Evolutionary conservation across 2,888 invertebrate species (phyloP).

Genomic region (Harpalus rufipes): DNA sequence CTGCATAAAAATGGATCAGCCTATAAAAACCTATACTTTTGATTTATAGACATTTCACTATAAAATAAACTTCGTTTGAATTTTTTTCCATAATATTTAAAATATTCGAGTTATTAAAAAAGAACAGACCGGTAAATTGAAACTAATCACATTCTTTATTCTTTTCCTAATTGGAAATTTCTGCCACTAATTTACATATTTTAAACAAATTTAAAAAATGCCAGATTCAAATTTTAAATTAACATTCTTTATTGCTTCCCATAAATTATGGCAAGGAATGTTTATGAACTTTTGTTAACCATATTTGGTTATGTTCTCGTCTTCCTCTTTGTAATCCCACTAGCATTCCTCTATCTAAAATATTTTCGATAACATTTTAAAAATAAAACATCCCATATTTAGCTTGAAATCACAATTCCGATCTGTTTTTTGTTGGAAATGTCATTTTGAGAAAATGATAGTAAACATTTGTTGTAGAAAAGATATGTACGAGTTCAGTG

Average conservation of each 20-base stretch:
- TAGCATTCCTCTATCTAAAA: neutral
- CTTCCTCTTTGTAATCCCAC: neutral
- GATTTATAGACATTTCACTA: no score
- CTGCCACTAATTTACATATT: no score
- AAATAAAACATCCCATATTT: neutral
- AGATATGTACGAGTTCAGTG: neutral
- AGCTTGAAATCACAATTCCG: neutral
- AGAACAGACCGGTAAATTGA: no score
- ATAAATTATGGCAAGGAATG: neutral
- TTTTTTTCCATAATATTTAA: no score
- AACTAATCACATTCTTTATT: no score
- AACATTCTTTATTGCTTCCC: neutral
- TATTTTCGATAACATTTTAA: conserved; percentile 2
- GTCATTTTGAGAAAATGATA: neutral
- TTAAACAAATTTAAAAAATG: neutral
- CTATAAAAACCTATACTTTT: no score
- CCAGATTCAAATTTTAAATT: neutral
- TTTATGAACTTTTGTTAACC: neutral
- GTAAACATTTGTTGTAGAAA: conserved; percentile 10
- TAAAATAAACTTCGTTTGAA: no score
- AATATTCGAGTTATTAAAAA: no score
- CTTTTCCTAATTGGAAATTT: no score
- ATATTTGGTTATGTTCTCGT: neutral
- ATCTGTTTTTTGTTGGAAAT: conserved; percentile 1
- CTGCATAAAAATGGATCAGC: no score